These are phyloP conservation scores for Urechis unicinctus DNA, from an alignment of 2,888 invertebrate genomes.

Conservation along the genomic window DNA sequence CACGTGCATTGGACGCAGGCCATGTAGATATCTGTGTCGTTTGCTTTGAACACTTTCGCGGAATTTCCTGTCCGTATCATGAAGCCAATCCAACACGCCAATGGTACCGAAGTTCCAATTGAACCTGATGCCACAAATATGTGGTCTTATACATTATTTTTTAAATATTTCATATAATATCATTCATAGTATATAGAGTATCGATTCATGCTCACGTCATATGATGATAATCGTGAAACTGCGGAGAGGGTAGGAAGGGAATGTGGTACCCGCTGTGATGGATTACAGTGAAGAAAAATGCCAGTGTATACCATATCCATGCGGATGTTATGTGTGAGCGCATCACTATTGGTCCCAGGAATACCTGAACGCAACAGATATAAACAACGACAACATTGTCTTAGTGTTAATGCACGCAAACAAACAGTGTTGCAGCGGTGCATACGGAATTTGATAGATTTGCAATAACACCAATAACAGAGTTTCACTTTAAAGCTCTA, in stretches of 20 bases:
- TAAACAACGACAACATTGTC: no score
- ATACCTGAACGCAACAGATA: no score
- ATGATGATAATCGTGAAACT: conserved; percentile 19
- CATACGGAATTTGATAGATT: no score
- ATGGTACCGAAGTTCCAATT: conserved; percentile 73
- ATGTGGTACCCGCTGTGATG: conserved; percentile 18
- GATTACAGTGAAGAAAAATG: conserved; percentile 63
- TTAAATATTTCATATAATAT: not conserved
- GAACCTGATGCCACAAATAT: conserved; percentile 56
- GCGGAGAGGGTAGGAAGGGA: conserved; percentile 14
- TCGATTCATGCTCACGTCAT: conserved; percentile 5
- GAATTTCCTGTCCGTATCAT: conserved; percentile 62
- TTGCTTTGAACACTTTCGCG: conserved; percentile 3
- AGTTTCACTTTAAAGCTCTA: no score
- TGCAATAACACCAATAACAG: no score
- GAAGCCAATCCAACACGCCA: conserved; percentile 69
- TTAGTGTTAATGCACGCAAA: no score
- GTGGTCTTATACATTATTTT: not conserved
- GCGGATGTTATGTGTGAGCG: conserved; percentile 53
- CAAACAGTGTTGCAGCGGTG: no score
- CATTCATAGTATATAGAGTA: no score
- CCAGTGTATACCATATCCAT: conserved; percentile 67
- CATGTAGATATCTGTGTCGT: conserved; percentile 1
- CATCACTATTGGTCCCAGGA: conserved; percentile 56
- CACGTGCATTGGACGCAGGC: not conserved